A percentile compares a stretch with the other conserved stretches of the same genome.
phyloP scores from a whole-genome alignment of 2,797 vertebrate genomes.

The Anabas testudineus region DNA sequence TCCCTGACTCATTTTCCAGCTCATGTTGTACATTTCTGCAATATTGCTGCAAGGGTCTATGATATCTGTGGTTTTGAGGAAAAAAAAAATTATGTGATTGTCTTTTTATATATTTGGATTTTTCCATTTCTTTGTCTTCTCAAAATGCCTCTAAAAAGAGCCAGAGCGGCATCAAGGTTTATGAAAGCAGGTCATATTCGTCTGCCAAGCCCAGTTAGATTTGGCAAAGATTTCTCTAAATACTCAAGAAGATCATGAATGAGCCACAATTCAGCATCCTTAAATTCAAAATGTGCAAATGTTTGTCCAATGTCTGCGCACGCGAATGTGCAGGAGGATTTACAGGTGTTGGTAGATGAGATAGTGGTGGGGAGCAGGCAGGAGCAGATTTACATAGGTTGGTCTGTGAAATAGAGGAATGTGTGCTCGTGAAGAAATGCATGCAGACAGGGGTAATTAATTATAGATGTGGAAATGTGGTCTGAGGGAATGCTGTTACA shows the following conservation, averaged over 20 bases:
- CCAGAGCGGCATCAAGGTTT: constrained; percentile 21
- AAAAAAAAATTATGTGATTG: constrained; percentile 50
- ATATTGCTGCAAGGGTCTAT: constrained; percentile 74
- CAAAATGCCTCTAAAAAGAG: constrained; percentile 40
- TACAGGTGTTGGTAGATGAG: constrained; percentile 51
- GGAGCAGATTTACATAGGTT: constrained; percentile 52
- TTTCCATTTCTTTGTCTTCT: constrained; percentile 22
- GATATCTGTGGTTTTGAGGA: constrained; percentile 66
- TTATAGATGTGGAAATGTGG: constrained; percentile 83
- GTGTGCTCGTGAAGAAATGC: constrained; percentile 73
- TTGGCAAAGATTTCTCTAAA: constrained; percentile 14
- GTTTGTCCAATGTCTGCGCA: constrained; percentile 24
- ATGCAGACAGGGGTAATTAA: constrained; percentile 81
- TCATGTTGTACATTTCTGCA: constrained; percentile 70
- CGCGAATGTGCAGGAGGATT: constrained; percentile 34
- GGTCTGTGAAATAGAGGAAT: constrained; percentile 62
- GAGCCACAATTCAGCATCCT: constrained; percentile 22
- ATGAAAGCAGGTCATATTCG: constrained; percentile 24
- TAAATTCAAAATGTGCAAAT: constrained; percentile 49
- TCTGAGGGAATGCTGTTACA: constrained; percentile 77
- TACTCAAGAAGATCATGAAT: constrained; percentile 17
- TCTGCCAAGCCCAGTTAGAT: constrained; percentile 20
- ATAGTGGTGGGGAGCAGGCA: constrained; percentile 26
- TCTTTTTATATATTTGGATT: constrained; percentile 53
- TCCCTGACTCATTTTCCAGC: constrained; percentile 79